Conservation (phyloP, 1,140 invertebrate species). For the Achatina immaculata region DNA sequence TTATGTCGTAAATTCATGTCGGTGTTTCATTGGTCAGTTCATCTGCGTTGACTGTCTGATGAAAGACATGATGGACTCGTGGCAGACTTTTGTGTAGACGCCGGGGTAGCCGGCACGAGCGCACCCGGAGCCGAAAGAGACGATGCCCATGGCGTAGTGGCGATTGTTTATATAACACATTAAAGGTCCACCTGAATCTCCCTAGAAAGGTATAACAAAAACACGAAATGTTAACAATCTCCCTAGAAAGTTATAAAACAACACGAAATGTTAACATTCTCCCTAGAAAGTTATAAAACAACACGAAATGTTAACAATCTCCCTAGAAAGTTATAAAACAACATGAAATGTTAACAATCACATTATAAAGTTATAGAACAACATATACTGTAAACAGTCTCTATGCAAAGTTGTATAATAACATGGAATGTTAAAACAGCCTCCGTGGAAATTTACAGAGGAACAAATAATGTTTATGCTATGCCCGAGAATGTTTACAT, state of each 20-base stretch:
- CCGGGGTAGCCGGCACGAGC: constrained; percentile 87
- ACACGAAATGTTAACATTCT: background rate
- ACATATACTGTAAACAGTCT: background rate
- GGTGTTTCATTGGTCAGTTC: too few species aligned
- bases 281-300: background rate
- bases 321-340: background rate
- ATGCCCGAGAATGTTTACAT: too few species aligned
- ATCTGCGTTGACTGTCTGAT: background rate
- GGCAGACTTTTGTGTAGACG: constrained; percentile 84
- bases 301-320: background rate
- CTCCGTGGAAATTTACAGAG: background rate
- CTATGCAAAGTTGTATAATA: background rate
- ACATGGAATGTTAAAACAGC: background rate
- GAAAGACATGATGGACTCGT: constrained; percentile 71
- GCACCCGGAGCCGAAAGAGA: constrained; percentile 33
- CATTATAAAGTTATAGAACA: background rate
- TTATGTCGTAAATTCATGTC: too few species aligned
- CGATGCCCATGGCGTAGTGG: constrained; percentile 6
- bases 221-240: background rate
- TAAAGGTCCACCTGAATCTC: constrained; percentile 39
- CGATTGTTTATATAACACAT: constrained; percentile 14
- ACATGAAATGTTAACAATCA: background rate
- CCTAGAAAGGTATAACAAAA: constrained; percentile 12
- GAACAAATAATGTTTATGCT: background rate
- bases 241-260: background rate